Evolutionary conservation across 2,113 vertebrate genomes (phyloP), one percentile per base, ranked within the genome.

Genomic region (Cisticola juncidis): DNA sequence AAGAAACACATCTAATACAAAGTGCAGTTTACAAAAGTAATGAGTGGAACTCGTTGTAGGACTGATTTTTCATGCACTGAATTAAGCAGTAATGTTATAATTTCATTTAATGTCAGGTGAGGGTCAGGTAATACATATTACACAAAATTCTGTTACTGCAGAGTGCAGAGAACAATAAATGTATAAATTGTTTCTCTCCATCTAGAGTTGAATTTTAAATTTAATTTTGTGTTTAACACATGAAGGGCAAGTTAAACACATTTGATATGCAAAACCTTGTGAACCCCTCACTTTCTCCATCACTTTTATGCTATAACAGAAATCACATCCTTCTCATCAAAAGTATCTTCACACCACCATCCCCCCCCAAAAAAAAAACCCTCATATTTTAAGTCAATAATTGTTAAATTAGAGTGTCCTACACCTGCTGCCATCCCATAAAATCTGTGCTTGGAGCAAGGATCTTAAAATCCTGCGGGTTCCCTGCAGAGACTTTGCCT

Each of bases 331-430:
- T 21, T 36, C 12, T 77, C 42, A 65, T 57, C 36, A 23, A 29
- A 90, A 64, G 13, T 19, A 9, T 25, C 24, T 47, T 40, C 38
- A 38, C 38, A 38, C 38, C 38, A 38, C 38, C n/a, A n/a, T n/a
- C n/a, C 38, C 38, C 2, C 7, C 6, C 35, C n/a, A 8, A 0
- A 1, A 1, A 18, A n/a, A 77, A 24, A 4, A 18, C n/a, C n/a
- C n/a, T 62, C 25, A 24, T 9, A 28, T 73, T 89, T 88, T 5
- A 45, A 87, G 8, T 54, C 23, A 62, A 0, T 45, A 16, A 47
- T 14, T 3, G 21, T 35, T 86, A n/a, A 42, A n/a, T 53, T 58
- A 9, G 35, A 20, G 28, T 35, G 14, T n/a, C 36, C 17, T 72
- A 1, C 38, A 35, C 36, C 26, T 91, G 19, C 38, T 88, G 66